A percentile compares a stretch with the other conserved stretches of the same genome.
Evolutionary conservation across 2,113 vertebrate genomes (phyloP).

Genomic region (Sebastes schlegelii): DNA sequence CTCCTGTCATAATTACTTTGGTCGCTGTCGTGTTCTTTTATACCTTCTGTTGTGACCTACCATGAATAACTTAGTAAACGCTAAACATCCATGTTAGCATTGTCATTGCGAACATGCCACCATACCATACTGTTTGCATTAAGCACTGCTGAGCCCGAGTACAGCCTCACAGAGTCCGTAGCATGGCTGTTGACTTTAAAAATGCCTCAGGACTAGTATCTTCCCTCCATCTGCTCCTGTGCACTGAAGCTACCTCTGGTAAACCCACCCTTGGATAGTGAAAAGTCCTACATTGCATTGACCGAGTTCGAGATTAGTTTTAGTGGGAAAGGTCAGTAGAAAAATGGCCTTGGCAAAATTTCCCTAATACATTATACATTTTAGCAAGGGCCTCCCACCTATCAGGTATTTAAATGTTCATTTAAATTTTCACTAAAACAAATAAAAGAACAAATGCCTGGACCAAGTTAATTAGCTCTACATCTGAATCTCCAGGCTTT

Average conservation of each 20-base stretch:
- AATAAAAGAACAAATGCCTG: slow-evolving; percentile 35
- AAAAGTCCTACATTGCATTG: not conserved
- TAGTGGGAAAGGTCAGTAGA: not conserved
- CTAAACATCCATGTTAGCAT: not conserved
- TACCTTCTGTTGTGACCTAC: too few species aligned
- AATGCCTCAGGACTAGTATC: slow-evolving; percentile 13
- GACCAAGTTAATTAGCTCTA: slow-evolving; percentile 43
- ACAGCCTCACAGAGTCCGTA: not conserved
- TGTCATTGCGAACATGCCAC: not conserved
- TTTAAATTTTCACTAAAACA: slow-evolving; percentile 38
- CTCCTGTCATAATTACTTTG: too few species aligned
- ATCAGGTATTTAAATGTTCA: slow-evolving; percentile 25
- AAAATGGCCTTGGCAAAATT: not conserved
- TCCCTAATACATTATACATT: not conserved
- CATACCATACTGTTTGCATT: not conserved
- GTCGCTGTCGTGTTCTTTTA: too few species aligned
- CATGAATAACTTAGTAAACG: not conserved
- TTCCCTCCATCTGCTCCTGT: not conserved
- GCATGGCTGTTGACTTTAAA: not conserved
- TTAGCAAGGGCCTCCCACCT: not conserved
- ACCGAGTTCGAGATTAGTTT: not conserved
- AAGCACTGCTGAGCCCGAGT: not conserved
- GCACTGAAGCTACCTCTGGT: not conserved
- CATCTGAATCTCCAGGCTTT: slow-evolving; percentile 38
- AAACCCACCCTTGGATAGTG: not conserved